Base-by-base conservation (phyloP, 2,113 vertebrate species). In the Hippopotamus amphibius region DNA sequence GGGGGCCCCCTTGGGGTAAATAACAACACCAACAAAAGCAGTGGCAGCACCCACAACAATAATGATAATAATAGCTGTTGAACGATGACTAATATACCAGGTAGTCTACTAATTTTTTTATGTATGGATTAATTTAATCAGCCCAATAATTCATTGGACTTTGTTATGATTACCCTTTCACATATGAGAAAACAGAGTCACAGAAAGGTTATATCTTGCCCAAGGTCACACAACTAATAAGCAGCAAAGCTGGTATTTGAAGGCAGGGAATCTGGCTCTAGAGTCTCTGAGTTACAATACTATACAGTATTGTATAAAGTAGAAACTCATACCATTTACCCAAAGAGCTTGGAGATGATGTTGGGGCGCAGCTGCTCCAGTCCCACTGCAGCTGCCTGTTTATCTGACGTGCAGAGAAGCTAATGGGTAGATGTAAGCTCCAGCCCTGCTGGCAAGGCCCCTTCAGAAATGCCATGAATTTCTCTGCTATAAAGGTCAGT, bases 171-270 rank as follows among this genome's bases (percentile, higher is more conserved):
- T 92, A 53, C 53, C 22, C 41, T 93, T 94, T 71, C 12, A 30
- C 7, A 88, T 13, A 59, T 37, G 89, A 95, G 74, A 80, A 94
- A 80, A 79, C 16, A 90, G 53, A 61, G 86, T 83, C 63, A 41
- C 28, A 66, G 88, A 90, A 53, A 97, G 77, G 55, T 43, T 30
- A 21, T 15, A 30, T 26, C 79, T 81, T 83, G 82, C 30, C 63
- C 80, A 61, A 93, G 79, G 72, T 63, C 87, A 83, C 68, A 68
- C 22, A 89, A 55, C 43, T 57, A 72, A 63, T 65, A 55, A 57
- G 48, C 33, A 65, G 81, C 41, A 72, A 86, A 28, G 53, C 66
- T 41, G 37, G 55, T 55, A 48, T 55, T 10, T 82, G 69, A 85
- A 96, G 55, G 55, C 19, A 66, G 77, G 69, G 16, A 30, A 15